These are phyloP conservation scores for Brachionus manjavacas DNA, from an alignment of 1,140 invertebrate species.

Conservation along the genomic window DNA sequence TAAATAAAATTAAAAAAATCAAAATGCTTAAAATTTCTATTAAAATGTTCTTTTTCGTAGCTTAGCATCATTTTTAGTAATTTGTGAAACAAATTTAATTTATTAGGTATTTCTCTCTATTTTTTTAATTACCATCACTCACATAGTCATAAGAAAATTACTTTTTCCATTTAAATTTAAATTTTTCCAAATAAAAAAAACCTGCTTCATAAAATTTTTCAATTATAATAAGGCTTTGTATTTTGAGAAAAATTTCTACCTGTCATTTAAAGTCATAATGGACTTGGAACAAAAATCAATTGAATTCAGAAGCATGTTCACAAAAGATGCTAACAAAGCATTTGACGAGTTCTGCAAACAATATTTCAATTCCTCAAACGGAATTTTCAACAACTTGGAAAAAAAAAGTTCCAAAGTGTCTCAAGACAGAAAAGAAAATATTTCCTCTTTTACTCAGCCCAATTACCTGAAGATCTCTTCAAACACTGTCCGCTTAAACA, in stretches of 20 bases:
- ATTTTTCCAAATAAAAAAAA: not conserved
- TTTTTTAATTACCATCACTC: not conserved
- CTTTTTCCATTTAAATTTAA: not conserved
- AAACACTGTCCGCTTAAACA: not conserved
- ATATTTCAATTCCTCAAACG: not conserved
- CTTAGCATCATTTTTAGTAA: not conserved
- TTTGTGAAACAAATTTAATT: not conserved
- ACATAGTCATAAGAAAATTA: not conserved
- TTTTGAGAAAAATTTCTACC: not conserved
- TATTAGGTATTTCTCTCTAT: not conserved
- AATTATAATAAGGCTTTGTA: not conserved
- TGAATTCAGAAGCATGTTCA: not conserved
- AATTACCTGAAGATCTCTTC: not conserved
- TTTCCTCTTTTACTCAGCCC: not conserved
- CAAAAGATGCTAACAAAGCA: not conserved
- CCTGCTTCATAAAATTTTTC: not conserved
- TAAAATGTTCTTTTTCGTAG: not conserved
- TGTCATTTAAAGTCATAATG: not conserved
- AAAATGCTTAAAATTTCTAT: not conserved
- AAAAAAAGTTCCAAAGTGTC: not conserved
- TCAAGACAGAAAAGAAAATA: not conserved
- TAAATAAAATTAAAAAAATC: not conserved
- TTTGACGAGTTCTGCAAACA: constrained; percentile 24
- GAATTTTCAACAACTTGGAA: not conserved
- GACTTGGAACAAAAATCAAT: not conserved